A percentile compares a stretch with the other conserved stretches of the same genome.
These are phyloP conservation scores for Orthonychiurus folsomi DNA, from an alignment of 2,888 invertebrate genomes.

Conservation along the genomic window DNA sequence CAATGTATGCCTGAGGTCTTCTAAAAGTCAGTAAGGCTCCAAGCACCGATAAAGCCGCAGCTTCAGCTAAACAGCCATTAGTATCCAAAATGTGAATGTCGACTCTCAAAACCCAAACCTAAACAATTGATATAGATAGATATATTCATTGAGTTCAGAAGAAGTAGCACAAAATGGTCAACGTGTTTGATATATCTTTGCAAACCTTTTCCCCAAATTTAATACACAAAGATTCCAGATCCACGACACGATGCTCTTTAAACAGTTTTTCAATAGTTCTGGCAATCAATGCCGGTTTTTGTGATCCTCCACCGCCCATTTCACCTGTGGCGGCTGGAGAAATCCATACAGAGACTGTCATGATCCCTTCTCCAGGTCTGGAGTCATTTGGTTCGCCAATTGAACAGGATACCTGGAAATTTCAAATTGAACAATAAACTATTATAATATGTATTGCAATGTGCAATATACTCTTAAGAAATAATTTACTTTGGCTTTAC, in stretches of 20 bases:
- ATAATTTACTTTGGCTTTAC: too few species aligned
- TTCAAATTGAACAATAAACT: conserved; percentile 10
- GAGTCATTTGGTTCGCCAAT: conserved; percentile 37
- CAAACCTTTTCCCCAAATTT: conserved; percentile 39
- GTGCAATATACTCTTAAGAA: too few species aligned
- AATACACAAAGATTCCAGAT: conserved; percentile 37
- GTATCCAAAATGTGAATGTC: conserved; percentile 37
- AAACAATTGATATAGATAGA: background rate
- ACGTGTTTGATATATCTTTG: too few species aligned
- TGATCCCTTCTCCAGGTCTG: conserved; percentile 35
- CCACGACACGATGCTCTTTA: conserved; percentile 36
- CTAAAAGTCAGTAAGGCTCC: conserved; percentile 35
- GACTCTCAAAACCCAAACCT: conserved; percentile 38
- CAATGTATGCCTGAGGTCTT: conserved; percentile 32
- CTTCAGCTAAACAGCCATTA: conserved; percentile 37
- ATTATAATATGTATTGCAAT: too few species aligned
- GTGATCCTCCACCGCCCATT: conserved; percentile 35
- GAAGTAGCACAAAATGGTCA: conserved; percentile 2
- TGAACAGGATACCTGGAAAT: conserved; percentile 28
- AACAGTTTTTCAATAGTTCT: conserved; percentile 33
- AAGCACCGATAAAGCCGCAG: conserved; percentile 33
- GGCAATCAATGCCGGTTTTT: conserved; percentile 33
- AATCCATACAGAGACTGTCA: conserved; percentile 37
- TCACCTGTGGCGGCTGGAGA: conserved; percentile 38
- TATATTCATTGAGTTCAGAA: conserved; percentile 2